These are phyloP conservation scores for Rotaria sp. DNA, from an alignment of 2,888 invertebrate genomes.

Conservation along the genomic window DNA sequence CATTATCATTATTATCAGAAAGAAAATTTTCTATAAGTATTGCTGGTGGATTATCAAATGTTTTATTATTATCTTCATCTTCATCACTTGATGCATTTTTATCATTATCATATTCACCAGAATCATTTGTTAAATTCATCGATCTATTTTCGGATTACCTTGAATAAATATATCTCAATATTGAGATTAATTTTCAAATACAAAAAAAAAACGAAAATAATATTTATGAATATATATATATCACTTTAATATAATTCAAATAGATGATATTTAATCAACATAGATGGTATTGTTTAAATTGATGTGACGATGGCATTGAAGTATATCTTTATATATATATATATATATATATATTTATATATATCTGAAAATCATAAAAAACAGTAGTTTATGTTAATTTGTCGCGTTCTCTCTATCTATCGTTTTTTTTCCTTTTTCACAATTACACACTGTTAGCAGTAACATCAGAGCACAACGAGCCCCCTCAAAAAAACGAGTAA, in stretches of 20 bases:
- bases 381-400: background rate
- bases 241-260: background rate
- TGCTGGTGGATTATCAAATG: background rate
- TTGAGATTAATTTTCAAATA: background rate
- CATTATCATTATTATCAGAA: background rate
- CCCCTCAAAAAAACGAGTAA: background rate
- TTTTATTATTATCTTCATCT: background rate
- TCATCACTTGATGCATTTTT: background rate
- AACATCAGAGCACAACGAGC: background rate
- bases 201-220: background rate
- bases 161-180: background rate
- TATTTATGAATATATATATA: background rate
- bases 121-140: constrained; percentile 7
- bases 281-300: background rate
- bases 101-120: background rate
- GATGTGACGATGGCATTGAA: background rate
- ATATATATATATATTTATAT: background rate
- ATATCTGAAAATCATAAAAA: constrained; percentile 18
- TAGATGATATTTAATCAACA: background rate
- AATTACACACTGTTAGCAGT: background rate
- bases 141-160: background rate
- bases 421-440: background rate
- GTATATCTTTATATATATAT: background rate
- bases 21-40: background rate
- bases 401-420: background rate